These are phyloP conservation scores for Liposcelis brunnea DNA, from an alignment of 2,888 invertebrate species.

Conservation along the genomic window DNA sequence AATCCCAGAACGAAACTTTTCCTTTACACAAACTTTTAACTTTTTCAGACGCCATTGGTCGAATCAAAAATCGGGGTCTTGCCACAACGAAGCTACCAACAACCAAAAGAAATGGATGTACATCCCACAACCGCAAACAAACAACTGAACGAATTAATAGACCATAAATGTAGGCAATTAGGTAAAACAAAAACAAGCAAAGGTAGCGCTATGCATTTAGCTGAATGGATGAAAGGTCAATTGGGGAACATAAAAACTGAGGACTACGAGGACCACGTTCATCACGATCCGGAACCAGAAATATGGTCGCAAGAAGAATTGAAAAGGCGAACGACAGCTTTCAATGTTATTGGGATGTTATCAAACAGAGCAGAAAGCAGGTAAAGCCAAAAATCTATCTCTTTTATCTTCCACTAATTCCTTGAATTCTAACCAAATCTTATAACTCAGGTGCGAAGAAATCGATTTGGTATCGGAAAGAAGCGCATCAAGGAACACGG, in stretches of 20 bases:
- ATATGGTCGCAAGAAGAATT: conserved; percentile 58
- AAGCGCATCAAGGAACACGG: conserved; percentile 52
- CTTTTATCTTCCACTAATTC: neutral
- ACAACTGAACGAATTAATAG: conserved; percentile 36
- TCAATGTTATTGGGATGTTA: conserved; percentile 27
- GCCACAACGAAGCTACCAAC: conserved; percentile 1
- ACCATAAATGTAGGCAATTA: conserved; percentile 43
- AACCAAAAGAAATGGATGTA: neutral
- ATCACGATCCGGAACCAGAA: conserved; percentile 36
- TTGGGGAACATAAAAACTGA: conserved; percentile 31
- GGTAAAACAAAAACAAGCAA: conserved; percentile 45
- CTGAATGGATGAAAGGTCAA: conserved; percentile 66
- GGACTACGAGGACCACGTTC: neutral
- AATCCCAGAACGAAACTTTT: too few relatives aligned
- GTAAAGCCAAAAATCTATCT: conserved; percentile 1
- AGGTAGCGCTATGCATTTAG: conserved; percentile 55
- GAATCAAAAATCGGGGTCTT: conserved; percentile 4
- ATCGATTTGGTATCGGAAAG: conserved; percentile 21
- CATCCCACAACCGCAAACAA: neutral
- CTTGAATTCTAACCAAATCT: conserved; percentile 20
- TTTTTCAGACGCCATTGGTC: conserved; percentile 2
- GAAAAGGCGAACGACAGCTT: conserved; percentile 48
- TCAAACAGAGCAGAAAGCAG: conserved; percentile 5
- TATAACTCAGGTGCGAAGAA: conserved; percentile 17
- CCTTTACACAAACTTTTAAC: too few relatives aligned